Percentiles rank a stretch among this genome's conserved stretches.
phyloP scores from a whole-genome alignment of 2,888 invertebrate species.

The Cylloceria caligata region DNA sequence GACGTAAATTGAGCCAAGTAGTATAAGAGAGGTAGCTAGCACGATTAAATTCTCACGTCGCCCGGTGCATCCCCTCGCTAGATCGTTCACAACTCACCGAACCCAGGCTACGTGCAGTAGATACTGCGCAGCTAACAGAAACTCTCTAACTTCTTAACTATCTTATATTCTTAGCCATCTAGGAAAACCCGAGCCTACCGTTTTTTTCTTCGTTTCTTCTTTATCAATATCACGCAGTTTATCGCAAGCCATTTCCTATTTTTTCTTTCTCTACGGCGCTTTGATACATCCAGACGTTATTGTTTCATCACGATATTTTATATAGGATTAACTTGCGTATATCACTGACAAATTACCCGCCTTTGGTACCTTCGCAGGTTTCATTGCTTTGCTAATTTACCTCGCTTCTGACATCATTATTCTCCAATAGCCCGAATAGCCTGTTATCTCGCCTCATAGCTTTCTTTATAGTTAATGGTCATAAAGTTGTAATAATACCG shows the following conservation, averaged over 20 bases:
- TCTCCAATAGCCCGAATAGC: neutral
- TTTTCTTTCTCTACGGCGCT: constrained; percentile 17
- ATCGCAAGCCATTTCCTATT: constrained; percentile 29
- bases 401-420: constrained; percentile 32
- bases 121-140: constrained; percentile 31
- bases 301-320: constrained; percentile 46
- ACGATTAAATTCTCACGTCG: constrained; percentile 71
- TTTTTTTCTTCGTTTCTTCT: constrained; percentile 56
- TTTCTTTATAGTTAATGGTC: constrained; percentile 23
- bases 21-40: constrained; percentile 57
- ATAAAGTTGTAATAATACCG: constrained; percentile 26
- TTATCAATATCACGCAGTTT: constrained; percentile 60
- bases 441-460: neutral
- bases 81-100: constrained; percentile 64
- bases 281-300: constrained; percentile 17
- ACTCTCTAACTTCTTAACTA: constrained; percentile 66
- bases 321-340: constrained; percentile 58
- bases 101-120: constrained; percentile 22
- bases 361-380: constrained; percentile 1
- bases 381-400: constrained; percentile 8
- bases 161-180: constrained; percentile 36
- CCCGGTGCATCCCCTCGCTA: constrained; percentile 57
- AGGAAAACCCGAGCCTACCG: constrained; percentile 25
- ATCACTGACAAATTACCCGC: constrained; percentile 60
- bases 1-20: constrained; percentile 69